These are phyloP conservation scores for Rhizoglyphus robini DNA, from an alignment of 1,140 invertebrate genomes.

Conservation along the genomic window DNA sequence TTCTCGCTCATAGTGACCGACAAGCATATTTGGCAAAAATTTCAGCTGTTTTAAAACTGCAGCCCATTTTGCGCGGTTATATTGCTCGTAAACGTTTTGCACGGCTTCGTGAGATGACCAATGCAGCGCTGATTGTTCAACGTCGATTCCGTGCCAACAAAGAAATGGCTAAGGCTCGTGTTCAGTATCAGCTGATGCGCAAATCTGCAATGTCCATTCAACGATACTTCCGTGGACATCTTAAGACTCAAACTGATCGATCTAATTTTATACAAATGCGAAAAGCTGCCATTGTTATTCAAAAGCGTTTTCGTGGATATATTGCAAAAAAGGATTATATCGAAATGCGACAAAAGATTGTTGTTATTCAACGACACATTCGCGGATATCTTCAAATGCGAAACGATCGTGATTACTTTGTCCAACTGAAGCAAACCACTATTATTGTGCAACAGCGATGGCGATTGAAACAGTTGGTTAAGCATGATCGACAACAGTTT, in stretches of 20 bases:
- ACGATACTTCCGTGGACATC: background rate
- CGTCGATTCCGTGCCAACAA: conserved; percentile 15
- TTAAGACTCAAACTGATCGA: background rate
- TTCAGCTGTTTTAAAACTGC: conserved; percentile 23
- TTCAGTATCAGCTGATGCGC: background rate
- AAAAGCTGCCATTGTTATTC: conserved; percentile 25
- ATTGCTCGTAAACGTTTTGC: conserved; percentile 13
- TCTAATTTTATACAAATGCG: conserved; percentile 6
- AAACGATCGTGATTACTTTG: background rate
- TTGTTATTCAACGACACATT: conserved; percentile 26
- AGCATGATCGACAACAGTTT: conserved; percentile 8
- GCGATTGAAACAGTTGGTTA: conserved; percentile 6
- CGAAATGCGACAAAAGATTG: conserved; percentile 2
- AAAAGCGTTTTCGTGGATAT: conserved; percentile 20
- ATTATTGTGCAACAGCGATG: conserved; percentile 20
- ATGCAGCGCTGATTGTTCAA: conserved; percentile 20
- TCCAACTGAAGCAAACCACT: background rate
- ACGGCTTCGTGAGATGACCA: background rate
- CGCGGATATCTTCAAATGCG: conserved; percentile 19
- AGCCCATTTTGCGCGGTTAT: conserved; percentile 20
- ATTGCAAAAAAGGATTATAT: background rate
- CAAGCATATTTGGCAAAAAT: conserved; percentile 14
- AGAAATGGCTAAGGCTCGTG: background rate
- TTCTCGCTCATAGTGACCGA: background rate
- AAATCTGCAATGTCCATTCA: conserved; percentile 1